Base-by-base conservation (phyloP, 2,888 invertebrate genomes). In the Yponomeuta evonymella region DNA sequence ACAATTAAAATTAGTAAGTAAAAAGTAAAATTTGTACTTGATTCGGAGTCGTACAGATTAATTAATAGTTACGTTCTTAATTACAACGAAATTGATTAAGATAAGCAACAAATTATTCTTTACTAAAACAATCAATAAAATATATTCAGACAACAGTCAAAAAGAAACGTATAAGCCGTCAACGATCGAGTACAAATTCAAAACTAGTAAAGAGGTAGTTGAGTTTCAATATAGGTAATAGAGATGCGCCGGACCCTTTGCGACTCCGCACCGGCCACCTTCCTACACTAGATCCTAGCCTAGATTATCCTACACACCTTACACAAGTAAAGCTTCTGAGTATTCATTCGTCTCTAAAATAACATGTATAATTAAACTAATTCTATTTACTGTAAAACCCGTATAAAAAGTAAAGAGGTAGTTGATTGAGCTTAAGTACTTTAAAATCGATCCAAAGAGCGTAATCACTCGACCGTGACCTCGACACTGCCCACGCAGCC, bases 361-460 rank as follows among this genome's bases (percentile, higher is more conserved):
- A 88, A 48, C 23, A 23, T 92, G 91, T 92, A 92, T 91, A 91
- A 91, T 92, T 92, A 90, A 90, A 91, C 91, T 91, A 91, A 66
- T 43, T 66, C 63, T 65, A 89, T 90, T 72, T 75, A 72, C 87
- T 91, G 90, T 90, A 91, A 86, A 91, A 92, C 91, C 92, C 92
- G 91, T 91, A 91, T 90, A 91, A 91, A 90, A 91, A 89, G 87
- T 90, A 90, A 90, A 91, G 91, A 91, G 91, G 91, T 92, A 91
- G 88, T 85, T 89, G 86, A 87, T 90, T 90, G 89, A 90, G 90
- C 90, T 90, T 91, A 89, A 90, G 91, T 90, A 90, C 89, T 86
- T 88, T 58, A 87, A 88, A 89, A 89, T 87, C 84, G 87, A 88
- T 86, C 83, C 71, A 86, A 86, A 84, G 84, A 85, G 84, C 86